Evolutionary conservation across 2,797 vertebrate species (phyloP).

Genomic region (Danio kyathit): DNA sequence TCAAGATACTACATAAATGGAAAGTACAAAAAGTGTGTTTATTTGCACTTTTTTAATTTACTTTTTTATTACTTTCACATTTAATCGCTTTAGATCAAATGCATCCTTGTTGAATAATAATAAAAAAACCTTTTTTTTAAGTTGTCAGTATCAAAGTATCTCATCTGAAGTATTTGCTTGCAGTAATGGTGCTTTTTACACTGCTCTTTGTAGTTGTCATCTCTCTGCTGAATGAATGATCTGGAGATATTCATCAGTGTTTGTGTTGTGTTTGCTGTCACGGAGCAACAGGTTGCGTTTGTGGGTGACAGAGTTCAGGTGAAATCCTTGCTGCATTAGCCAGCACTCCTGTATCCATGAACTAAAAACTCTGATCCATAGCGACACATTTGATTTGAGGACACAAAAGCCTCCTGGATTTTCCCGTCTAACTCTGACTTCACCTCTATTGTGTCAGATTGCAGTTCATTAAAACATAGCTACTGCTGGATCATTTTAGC

Average conservation of each 20-base stretch:
- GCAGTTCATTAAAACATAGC: constrained; percentile 5
- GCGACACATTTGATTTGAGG: constrained; percentile 34
- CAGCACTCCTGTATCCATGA: constrained; percentile 21
- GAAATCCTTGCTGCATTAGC: constrained; percentile 35
- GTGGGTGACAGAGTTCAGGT: constrained; percentile 34
- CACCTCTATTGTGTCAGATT: constrained; percentile 3
- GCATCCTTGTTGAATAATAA: no score
- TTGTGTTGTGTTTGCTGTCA: constrained; percentile 33
- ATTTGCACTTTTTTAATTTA: no score
- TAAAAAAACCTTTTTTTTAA: no score
- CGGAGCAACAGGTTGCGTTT: constrained; percentile 23
- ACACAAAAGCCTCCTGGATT: constrained; percentile 50
- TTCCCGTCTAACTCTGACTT: neutral
- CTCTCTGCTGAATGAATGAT: neutral
- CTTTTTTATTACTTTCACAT: no score
- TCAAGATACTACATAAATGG: no score
- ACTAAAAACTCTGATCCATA: constrained; percentile 28
- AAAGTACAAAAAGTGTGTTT: no score
- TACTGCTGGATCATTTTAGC: constrained; percentile 1
- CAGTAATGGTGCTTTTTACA: no score
- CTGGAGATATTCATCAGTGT: neutral
- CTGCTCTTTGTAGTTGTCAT: no score
- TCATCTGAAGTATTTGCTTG: no score
- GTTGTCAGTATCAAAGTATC: no score
- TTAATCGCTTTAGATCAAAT: no score